Conservation (phyloP, 2,888 invertebrate species). For the Cistogaster globosa region DNA sequence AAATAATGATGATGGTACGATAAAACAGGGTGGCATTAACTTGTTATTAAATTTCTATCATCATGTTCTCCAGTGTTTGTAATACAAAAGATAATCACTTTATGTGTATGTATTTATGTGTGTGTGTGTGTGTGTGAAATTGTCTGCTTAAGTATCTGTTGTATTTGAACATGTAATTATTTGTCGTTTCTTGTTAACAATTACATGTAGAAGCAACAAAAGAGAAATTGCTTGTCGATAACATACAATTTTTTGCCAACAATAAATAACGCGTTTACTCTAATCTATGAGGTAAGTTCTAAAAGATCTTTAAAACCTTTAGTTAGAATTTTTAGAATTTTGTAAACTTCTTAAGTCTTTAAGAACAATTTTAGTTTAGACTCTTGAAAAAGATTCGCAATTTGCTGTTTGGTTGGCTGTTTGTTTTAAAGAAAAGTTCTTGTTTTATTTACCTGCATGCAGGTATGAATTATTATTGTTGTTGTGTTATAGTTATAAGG, state of each 20-base stretch:
- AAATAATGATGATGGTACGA: constrained; percentile 14
- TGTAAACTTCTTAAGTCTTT: too few relatives aligned
- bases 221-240: constrained; percentile 68
- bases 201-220: constrained; percentile 44
- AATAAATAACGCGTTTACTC: constrained; percentile 60
- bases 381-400: too few relatives aligned
- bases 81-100: background rate
- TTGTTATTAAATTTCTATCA: constrained; percentile 20
- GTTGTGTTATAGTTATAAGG: too few relatives aligned
- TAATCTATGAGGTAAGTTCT: background rate
- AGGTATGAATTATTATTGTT: too few relatives aligned
- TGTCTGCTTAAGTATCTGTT: background rate
- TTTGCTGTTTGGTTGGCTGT: too few relatives aligned
- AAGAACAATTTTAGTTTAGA: too few relatives aligned
- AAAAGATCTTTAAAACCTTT: background rate
- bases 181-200: constrained; percentile 54
- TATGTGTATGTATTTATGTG: background rate
- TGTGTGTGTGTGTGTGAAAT: background rate
- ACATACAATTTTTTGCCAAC: constrained; percentile 46
- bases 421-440: too few relatives aligned
- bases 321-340: background rate
- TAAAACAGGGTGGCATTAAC: constrained; percentile 17
- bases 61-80: background rate
- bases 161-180: constrained; percentile 30
- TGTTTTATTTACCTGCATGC: too few relatives aligned